These are phyloP conservation scores for Cygnus buccinator DNA, from an alignment of 2,113 vertebrate genomes.

Conservation along the genomic window DNA sequence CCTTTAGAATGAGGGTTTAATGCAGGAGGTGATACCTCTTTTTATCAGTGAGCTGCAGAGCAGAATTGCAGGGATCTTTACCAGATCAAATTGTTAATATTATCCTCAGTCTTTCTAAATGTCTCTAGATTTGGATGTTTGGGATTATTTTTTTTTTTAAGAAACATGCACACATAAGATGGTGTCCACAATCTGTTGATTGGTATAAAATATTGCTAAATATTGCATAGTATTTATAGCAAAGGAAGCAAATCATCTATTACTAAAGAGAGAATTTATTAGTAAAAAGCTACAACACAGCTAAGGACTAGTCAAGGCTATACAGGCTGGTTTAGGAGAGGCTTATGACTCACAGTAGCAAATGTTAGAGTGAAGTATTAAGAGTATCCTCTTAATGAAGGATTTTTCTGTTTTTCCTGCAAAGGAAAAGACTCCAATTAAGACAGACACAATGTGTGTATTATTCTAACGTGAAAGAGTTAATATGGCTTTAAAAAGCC, in stretches of 20 bases:
- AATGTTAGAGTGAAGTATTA: not conserved
- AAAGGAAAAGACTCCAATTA: not conserved
- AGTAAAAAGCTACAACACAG: not conserved
- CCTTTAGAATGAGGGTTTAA: not conserved
- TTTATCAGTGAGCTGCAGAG: not conserved
- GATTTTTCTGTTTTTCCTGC: not conserved
- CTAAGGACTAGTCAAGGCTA: not conserved
- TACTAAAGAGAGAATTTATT: not conserved
- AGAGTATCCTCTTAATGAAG: not conserved
- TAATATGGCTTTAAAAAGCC: constrained; percentile 31
- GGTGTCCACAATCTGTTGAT: not conserved
- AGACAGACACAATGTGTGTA: not conserved
- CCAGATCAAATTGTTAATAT: not conserved
- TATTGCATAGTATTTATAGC: not conserved
- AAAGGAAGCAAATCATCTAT: not conserved
- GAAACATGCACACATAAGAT: not conserved
- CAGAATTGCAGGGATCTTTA: not conserved
- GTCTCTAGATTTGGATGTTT: not conserved
- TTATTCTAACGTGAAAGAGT: not conserved
- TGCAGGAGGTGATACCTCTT: not conserved
- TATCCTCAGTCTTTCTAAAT: not conserved
- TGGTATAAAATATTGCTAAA: constrained; percentile 22
- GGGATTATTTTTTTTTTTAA: not conserved
- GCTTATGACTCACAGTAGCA: not conserved
- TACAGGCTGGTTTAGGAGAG: not conserved